A percentile compares a stretch with the other conserved stretches of the same genome.
phyloP scores from a whole-genome alignment of 2,888 invertebrate genomes.

The Plagodis pulveraria region DNA sequence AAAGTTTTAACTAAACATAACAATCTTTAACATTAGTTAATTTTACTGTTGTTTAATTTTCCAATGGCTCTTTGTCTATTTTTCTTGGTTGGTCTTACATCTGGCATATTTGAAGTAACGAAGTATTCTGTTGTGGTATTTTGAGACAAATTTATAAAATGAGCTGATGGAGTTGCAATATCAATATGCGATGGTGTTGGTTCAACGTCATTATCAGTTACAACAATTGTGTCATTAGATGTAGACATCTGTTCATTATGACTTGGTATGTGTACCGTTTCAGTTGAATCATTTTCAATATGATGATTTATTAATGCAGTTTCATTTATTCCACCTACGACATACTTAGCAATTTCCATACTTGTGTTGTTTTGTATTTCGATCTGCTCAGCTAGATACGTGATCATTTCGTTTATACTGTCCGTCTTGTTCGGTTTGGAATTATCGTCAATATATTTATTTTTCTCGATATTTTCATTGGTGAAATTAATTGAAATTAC shows the following conservation, averaged over 20 bases:
- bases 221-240: neutral
- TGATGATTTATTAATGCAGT: too few relatives aligned
- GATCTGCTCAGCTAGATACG: conserved; percentile 57
- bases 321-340: conserved; percentile 35
- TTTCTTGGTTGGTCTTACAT: conserved; percentile 43
- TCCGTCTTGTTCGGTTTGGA: conserved; percentile 38
- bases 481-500: conserved; percentile 45
- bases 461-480: conserved; percentile 46
- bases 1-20: neutral
- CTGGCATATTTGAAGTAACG: conserved; percentile 1
- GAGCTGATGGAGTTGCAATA: conserved; percentile 6
- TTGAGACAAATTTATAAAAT: too few relatives aligned
- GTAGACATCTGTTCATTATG: neutral
- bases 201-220: neutral
- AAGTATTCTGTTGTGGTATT: too few relatives aligned
- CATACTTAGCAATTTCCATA: conserved; percentile 53
- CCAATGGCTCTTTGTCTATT: conserved; percentile 47
- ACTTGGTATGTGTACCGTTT: too few relatives aligned
- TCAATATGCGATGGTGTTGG: neutral
- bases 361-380: conserved; percentile 65
- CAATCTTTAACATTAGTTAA: conserved; percentile 29
- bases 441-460: conserved; percentile 39
- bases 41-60: conserved; percentile 48
- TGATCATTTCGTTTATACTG: conserved; percentile 53
- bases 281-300: conserved; percentile 1